These are phyloP conservation scores for Numida meleagris DNA, from an alignment of 2,113 vertebrate species.

Conservation along the genomic window DNA sequence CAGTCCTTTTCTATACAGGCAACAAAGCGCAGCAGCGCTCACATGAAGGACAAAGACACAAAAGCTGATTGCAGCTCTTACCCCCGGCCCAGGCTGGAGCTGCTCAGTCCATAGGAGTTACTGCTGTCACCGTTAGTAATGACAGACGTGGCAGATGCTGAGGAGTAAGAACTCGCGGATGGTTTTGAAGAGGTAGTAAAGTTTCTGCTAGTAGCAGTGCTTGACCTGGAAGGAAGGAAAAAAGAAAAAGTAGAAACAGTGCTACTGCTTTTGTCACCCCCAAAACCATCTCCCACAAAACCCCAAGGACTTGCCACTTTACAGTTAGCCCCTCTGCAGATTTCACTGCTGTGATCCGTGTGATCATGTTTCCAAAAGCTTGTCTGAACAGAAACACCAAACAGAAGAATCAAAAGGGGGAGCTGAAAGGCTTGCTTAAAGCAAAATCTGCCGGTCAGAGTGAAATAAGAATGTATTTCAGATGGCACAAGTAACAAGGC, in stretches of 20 bases:
- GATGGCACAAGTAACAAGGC: neutral
- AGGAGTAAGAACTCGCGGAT: conserved; percentile 86
- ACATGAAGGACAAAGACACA: neutral
- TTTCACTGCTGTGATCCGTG: neutral
- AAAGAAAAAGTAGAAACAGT: conserved; percentile 66
- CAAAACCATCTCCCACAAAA: neutral
- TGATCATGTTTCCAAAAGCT: neutral
- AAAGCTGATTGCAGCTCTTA: conserved; percentile 75
- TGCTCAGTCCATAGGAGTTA: conserved; percentile 89
- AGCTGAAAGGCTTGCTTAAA: neutral
- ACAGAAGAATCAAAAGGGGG: neutral
- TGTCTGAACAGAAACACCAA: neutral
- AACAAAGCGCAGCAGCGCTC: neutral
- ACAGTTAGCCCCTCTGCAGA: neutral
- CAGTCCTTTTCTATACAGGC: neutral
- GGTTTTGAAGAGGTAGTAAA: conserved; percentile 95
- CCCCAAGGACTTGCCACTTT: neutral
- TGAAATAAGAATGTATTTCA: neutral
- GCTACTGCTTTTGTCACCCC: conserved; percentile 37
- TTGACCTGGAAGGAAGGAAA: conserved; percentile 85
- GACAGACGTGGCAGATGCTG: conserved; percentile 87
- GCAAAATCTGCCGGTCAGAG: neutral
- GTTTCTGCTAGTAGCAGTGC: conserved; percentile 90
- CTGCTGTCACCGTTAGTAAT: conserved; percentile 93
- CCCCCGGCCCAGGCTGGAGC: conserved; percentile 86